Base-by-base conservation (phyloP, 2,797 vertebrate genomes). In the Macropodus opercularis region DNA sequence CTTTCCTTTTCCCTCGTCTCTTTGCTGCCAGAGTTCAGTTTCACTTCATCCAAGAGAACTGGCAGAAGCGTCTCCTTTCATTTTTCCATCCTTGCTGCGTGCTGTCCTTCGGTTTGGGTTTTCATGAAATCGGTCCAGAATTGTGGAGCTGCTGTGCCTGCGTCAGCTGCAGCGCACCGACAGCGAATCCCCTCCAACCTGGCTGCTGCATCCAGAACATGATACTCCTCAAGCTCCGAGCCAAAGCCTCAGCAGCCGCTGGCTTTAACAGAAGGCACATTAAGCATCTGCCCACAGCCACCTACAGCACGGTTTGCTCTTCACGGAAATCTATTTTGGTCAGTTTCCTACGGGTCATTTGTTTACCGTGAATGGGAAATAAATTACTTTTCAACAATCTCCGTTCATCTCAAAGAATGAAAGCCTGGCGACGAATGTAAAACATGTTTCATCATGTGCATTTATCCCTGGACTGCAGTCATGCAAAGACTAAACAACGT, bases 11-110 rank as follows among this genome's bases (percentile, higher is more conserved):
- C n/a, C 46, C 73, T 81, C 6, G 6, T 53, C 17, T 65, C 38
- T 36, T 39, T 56, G 66, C 42, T 64, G 85, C 88, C 87, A 87
- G 77, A 75, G 29, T 70, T 56, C 29, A 75, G 46, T 71, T 77
- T 58, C 46, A 48, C 55, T 80, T 73, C 8, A 38, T 77, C 57
- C 74, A 65, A 68, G 60, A 69, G 71, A 77, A 62, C 75, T 86
- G 85, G 80, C 80, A 65, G 70, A 11, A 79, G 36, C 23, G 13
- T 19, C 12, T 54, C 21, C 41, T 47, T 76, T 80, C 40, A 18
- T 72, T 85, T 88, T 90, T 89, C 88, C 85, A 53, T 81, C 60
- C 65, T 22, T 40, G 77, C 74, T 55, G 55, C 81, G 71, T 62
- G 56, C 59, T 27, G 38, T 69, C 55, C 67, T 81, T 73, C 75